Conservation (phyloP, 2,113 vertebrate genomes). For the Halichoeres trimaculatus region DNA sequence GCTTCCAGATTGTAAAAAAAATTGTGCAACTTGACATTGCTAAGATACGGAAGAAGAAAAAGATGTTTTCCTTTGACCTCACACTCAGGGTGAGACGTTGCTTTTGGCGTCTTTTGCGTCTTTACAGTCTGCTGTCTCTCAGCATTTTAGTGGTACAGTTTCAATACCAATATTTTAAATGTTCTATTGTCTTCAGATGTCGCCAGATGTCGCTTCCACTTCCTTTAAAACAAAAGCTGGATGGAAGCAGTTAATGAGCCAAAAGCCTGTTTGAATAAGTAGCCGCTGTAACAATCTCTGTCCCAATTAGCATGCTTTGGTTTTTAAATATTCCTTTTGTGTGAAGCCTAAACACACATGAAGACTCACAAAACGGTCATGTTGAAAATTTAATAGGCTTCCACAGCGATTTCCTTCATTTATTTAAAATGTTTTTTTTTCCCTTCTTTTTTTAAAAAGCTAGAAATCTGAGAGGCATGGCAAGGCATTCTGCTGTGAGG, state of each 20-base stretch:
- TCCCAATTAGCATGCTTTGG: slow-evolving; percentile 78
- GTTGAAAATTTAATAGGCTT: slow-evolving; percentile 85
- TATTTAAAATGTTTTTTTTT: slow-evolving; percentile 77
- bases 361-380: slow-evolving; percentile 83
- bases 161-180: slow-evolving; percentile 52
- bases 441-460: slow-evolving; percentile 65
- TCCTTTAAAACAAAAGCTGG: slow-evolving; percentile 70
- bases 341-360: slow-evolving; percentile 83
- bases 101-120: background rate
- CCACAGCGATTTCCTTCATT: slow-evolving; percentile 84
- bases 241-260: slow-evolving; percentile 80
- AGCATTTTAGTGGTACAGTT: slow-evolving; percentile 25
- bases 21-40: background rate
- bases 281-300: slow-evolving; percentile 76
- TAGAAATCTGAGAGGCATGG: slow-evolving; percentile 76
- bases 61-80: background rate
- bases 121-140: slow-evolving; percentile 28
- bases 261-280: slow-evolving; percentile 81
- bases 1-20: background rate
- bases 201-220: slow-evolving; percentile 74
- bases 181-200: slow-evolving; percentile 72
- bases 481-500: slow-evolving; percentile 77
- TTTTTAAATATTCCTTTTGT: slow-evolving; percentile 82
- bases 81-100: slow-evolving; percentile 1
- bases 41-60: background rate